Evolutionary conservation across 37 sponge, comb jelly and placozoan genomes (phyloP).

Genomic region (Geodia barretti): DNA sequence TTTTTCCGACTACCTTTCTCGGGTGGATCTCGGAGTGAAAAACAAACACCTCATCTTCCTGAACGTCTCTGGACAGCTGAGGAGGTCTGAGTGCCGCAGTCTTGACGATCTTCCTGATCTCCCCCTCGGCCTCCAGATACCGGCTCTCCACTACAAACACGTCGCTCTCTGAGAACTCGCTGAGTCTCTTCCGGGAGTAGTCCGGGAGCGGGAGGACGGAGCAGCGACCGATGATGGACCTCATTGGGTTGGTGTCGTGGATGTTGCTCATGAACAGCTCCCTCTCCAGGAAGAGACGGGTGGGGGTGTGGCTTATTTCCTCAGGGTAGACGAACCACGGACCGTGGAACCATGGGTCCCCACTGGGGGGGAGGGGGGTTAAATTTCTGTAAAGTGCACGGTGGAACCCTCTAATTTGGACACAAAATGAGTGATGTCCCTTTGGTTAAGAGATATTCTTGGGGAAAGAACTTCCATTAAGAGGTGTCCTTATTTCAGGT

Average conservation of each 20-base stretch:
- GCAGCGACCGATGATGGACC: slow-evolving; percentile 81
- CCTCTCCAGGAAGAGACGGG: slow-evolving; percentile 76
- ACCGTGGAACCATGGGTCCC: slow-evolving; percentile 88
- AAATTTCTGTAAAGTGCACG: no score
- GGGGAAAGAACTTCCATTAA: no score
- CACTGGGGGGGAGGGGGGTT: slow-evolving; percentile 31
- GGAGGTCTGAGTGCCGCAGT: no score
- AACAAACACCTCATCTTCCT: slow-evolving; percentile 66
- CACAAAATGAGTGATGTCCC: no score
- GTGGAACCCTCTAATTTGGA: no score
- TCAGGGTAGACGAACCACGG: slow-evolving; percentile 90
- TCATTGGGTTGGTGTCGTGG: slow-evolving; percentile 93
- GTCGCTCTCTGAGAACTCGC: slow-evolving; percentile 52
- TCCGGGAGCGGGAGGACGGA: slow-evolving; percentile 66
- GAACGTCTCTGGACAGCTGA: slow-evolving; percentile 17
- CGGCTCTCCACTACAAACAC: no score
- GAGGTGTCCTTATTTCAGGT: no score
- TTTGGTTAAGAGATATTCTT: no score
- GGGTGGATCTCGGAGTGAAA: slow-evolving; percentile 62
- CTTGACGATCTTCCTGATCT: slow-evolving; percentile 57
- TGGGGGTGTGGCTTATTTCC: slow-evolving; percentile 79
- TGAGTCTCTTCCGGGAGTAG: slow-evolving; percentile 74
- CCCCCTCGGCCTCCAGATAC: slow-evolving; percentile 87
- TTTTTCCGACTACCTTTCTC: slow-evolving; percentile 54
- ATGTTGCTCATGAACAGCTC: slow-evolving; percentile 91